These are phyloP conservation scores for Diploscapter pachys DNA, from an alignment of 1,140 invertebrate species.

Conservation along the genomic window DNA sequence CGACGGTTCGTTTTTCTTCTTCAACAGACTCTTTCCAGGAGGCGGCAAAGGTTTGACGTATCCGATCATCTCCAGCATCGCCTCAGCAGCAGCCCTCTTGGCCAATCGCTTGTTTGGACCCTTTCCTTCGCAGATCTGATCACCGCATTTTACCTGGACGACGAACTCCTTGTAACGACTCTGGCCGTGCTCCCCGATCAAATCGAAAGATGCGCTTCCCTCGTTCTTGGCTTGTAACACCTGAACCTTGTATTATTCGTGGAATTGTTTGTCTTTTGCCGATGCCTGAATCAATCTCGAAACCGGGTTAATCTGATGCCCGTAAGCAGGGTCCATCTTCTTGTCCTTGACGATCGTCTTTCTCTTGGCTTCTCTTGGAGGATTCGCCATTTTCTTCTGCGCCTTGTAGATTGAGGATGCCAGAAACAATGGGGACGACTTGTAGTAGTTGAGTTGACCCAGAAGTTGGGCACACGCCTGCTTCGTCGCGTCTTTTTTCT, in stretches of 20 bases:
- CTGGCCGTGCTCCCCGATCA: conserved; percentile 80
- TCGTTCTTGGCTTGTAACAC: conserved; percentile 66
- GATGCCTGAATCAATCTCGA: conserved; percentile 83
- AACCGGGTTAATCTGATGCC: conserved; percentile 79
- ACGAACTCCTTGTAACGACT: conserved; percentile 79
- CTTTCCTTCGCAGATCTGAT: conserved; percentile 72
- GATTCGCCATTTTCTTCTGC: conserved; percentile 34
- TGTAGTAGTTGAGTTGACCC: conserved; percentile 69
- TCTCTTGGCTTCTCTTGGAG: conserved; percentile 64
- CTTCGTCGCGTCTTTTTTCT: conserved; percentile 93
- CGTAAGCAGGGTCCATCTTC: conserved; percentile 68
- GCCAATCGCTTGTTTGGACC: conserved; percentile 94
- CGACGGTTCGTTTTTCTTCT: conserved; percentile 59
- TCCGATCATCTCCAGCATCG: conserved; percentile 70
- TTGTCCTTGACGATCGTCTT: conserved; percentile 72
- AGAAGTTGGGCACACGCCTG: conserved; percentile 87
- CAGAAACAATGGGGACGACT: conserved; percentile 38
- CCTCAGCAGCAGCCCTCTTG: conserved; percentile 86
- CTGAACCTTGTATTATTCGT: not conserved
- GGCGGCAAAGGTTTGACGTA: conserved; percentile 65
- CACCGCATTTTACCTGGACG: conserved; percentile 69
- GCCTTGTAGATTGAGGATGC: conserved; percentile 46
- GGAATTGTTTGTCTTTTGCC: not conserved
- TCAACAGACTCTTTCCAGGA: conserved; percentile 64
- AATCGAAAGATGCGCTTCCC: conserved; percentile 78